Evolutionary conservation across 2,113 vertebrate genomes (phyloP).

Genomic region (Thermophis baileyi): DNA sequence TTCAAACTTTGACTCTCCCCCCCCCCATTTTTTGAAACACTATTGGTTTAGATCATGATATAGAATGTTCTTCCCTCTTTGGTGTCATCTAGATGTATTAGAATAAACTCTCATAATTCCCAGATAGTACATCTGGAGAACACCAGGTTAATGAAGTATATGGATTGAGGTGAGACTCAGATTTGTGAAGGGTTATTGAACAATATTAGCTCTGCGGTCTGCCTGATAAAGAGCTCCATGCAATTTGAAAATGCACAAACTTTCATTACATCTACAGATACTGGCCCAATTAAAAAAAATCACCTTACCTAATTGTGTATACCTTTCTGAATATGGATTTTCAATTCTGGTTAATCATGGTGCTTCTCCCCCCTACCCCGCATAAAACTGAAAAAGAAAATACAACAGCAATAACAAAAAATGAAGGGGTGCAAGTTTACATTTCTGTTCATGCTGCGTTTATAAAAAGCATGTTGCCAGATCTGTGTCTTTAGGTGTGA

Average conservation of each 20-base stretch:
- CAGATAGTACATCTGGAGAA: background rate
- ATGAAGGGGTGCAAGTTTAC: background rate
- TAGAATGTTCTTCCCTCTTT: background rate
- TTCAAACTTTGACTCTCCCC: background rate
- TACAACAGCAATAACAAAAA: background rate
- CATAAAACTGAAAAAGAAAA: background rate
- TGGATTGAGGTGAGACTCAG: background rate
- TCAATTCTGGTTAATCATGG: background rate
- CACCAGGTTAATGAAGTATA: background rate
- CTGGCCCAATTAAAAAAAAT: background rate
- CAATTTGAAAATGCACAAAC: background rate
- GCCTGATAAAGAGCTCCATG: background rate
- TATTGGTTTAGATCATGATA: background rate
- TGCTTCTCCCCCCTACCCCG: background rate
- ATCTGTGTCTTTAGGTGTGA: background rate
- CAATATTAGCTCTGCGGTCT: background rate
- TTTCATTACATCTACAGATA: background rate
- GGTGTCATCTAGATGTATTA: background rate
- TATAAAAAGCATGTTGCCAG: background rate
- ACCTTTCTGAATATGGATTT: constrained; percentile 59
- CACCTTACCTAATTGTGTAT: background rate
- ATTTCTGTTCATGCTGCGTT: background rate
- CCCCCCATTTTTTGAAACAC: background rate
- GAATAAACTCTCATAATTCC: background rate
- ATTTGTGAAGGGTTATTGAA: background rate